phyloP scores from a whole-genome alignment of 1,140 invertebrate species.

The Idris sp. region DNA sequence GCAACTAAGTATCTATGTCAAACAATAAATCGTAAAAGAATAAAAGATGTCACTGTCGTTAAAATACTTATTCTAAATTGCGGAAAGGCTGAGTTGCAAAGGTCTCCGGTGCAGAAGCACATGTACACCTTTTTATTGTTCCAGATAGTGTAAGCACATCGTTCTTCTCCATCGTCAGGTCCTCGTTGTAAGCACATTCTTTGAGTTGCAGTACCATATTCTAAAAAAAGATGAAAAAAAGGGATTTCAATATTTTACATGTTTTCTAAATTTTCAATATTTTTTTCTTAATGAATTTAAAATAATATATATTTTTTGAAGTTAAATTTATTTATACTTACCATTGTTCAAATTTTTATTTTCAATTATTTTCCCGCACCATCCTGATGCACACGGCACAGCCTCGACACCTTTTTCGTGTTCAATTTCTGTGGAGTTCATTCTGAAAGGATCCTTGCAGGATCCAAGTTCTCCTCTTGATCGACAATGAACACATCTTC shows the following conservation, averaged over 20 bases:
- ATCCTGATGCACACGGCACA: conserved; percentile 92
- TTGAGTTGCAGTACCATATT: conserved; percentile 92
- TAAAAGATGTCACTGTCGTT: background rate
- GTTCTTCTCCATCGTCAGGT: conserved; percentile 91
- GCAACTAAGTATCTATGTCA: conserved; percentile 2
- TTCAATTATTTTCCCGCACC: conserved; percentile 95
- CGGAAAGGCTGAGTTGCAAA: conserved; percentile 83
- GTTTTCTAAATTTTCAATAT: too few relatives aligned
- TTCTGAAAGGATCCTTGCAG: conserved; percentile 91
- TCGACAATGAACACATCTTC: conserved; percentile 88
- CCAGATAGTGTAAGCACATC: conserved; percentile 90
- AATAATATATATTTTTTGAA: too few relatives aligned
- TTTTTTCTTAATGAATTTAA: too few relatives aligned
- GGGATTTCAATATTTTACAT: too few relatives aligned
- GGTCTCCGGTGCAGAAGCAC: conserved; percentile 94
- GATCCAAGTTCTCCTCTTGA: conserved; percentile 91
- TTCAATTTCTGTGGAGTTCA: conserved; percentile 86
- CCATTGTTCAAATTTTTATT: conserved; percentile 81
- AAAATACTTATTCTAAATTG: conserved; percentile 6
- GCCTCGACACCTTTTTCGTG: conserved; percentile 84
- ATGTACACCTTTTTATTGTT: conserved; percentile 90
- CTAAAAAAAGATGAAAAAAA: conserved; percentile 78
- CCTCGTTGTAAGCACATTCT: conserved; percentile 90
- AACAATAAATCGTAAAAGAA: conserved; percentile 25
- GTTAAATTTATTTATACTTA: too few relatives aligned